Percentiles rank a stretch among this genome's conserved stretches.
Conservation (phyloP, 2,113 vertebrate genomes). For the Phycodurus eques region DNA sequence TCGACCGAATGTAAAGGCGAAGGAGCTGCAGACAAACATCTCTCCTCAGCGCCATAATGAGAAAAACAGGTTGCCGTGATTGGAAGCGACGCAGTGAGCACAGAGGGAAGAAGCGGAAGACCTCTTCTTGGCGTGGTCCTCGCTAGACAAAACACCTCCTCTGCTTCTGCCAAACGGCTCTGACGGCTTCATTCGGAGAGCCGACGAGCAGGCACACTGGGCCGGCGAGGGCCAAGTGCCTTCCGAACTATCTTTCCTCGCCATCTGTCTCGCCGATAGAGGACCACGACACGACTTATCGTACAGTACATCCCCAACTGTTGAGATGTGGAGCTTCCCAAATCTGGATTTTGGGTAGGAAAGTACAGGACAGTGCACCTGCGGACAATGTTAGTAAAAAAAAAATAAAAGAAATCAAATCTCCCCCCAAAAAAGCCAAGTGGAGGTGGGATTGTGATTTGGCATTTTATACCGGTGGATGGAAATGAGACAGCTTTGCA, state of each 20-base stretch:
- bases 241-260: not conserved
- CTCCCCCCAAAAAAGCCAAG: too few species aligned
- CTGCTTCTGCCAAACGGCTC: not conserved
- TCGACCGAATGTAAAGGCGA: too few species aligned
- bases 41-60: conserved; percentile 33
- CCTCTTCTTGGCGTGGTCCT: not conserved
- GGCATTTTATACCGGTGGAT: not conserved
- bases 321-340: not conserved
- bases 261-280: not conserved
- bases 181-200: not conserved
- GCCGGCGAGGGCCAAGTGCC: not conserved
- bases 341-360: not conserved
- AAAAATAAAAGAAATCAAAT: too few species aligned
- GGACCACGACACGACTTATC: not conserved
- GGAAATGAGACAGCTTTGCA: conserved; percentile 25
- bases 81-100: not conserved
- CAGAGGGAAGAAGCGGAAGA: conserved; percentile 21
- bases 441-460: not conserved
- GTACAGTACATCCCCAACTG: not conserved
- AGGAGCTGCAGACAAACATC: not conserved
- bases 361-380: not conserved
- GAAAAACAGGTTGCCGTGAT: conserved; percentile 52
- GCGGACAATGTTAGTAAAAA: not conserved
- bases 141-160: conserved; percentile 27
- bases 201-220: not conserved